These are phyloP conservation scores for Imbricaverruca yamaguchii DNA, from an alignment of 2,888 invertebrate species.

Conservation along the genomic window DNA sequence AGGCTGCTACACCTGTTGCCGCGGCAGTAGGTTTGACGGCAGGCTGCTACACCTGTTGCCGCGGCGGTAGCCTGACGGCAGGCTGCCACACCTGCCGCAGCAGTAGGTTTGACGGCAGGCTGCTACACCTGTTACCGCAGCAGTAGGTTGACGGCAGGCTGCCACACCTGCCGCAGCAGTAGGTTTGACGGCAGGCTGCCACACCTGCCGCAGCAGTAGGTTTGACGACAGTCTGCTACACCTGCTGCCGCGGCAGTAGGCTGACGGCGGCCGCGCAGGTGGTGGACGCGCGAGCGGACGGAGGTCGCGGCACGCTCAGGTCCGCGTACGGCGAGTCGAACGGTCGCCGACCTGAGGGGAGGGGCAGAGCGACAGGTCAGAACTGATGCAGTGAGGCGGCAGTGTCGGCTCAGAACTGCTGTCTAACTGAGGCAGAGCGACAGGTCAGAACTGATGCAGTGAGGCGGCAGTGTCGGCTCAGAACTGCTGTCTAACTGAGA, in stretches of 20 bases:
- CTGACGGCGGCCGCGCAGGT: neutral
- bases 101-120: too few species aligned
- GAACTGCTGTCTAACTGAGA: too few species aligned
- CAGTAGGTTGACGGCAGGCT: neutral
- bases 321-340: conserved; percentile 8
- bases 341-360: neutral
- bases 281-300: neutral
- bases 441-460: too few species aligned
- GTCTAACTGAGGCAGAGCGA: too few species aligned
- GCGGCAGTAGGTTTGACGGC: neutral
- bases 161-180: too few species aligned
- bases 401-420: too few species aligned
- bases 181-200: too few species aligned
- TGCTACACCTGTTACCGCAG: neutral
- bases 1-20: neutral
- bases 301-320: neutral
- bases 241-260: neutral
- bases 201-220: too few species aligned
- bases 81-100: conserved; percentile 8
- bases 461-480: too few species aligned
- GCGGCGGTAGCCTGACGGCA: too few species aligned
- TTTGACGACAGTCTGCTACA: neutral
- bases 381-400: too few species aligned
- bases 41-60: neutral
- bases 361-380: too few species aligned